These are phyloP conservation scores for Fragariocoptes setiger DNA, from an alignment of 1,140 invertebrate genomes.

Conservation along the genomic window DNA sequence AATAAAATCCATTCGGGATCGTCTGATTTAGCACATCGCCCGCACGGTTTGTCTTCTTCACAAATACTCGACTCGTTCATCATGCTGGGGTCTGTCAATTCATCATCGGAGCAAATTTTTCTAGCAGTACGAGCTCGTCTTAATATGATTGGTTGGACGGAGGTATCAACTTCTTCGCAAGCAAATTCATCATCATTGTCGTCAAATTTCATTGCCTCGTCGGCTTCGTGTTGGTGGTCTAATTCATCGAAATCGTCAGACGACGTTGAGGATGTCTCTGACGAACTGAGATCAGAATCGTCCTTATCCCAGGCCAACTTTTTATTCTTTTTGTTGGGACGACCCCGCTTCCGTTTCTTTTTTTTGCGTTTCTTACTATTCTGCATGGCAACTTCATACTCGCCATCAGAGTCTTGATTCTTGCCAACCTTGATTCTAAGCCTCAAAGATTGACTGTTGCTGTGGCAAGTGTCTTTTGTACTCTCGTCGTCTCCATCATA, in stretches of 20 bases:
- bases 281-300: slow-evolving; percentile 3
- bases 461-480: neutral
- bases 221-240: slow-evolving; percentile 9
- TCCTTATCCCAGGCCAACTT: slow-evolving; percentile 5
- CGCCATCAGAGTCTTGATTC: too few relatives aligned
- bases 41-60: slow-evolving; percentile 27
- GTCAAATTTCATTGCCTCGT: slow-evolving; percentile 12
- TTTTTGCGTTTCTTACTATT: neutral
- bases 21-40: slow-evolving; percentile 51
- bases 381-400: too few relatives aligned
- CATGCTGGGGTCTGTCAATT: neutral
- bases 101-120: slow-evolving; percentile 20
- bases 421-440: too few relatives aligned
- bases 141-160: slow-evolving; percentile 20
- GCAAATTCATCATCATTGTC: slow-evolving; percentile 14
- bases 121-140: slow-evolving; percentile 29
- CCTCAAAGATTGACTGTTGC: too few relatives aligned
- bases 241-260: slow-evolving; percentile 3
- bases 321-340: slow-evolving; percentile 5
- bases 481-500: slow-evolving; percentile 1
- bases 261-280: neutral
- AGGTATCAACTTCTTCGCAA: slow-evolving; percentile 13
- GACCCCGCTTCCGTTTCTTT: neutral
- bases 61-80: neutral
- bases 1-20: slow-evolving; percentile 78